phyloP scores from a whole-genome alignment of 2,888 invertebrate species.

The Heliconius aoede region DNA sequence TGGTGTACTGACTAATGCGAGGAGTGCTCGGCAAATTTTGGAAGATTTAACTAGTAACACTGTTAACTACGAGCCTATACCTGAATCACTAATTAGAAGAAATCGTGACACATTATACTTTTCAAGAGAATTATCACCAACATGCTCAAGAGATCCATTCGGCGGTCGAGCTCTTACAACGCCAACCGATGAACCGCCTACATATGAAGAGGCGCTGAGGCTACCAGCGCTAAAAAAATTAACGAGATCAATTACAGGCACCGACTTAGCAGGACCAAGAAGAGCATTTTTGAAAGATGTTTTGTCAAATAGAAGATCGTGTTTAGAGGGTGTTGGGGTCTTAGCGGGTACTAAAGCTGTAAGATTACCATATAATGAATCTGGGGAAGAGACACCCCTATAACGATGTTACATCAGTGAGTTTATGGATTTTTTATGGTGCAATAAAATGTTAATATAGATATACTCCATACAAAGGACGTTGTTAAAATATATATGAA shows the following conservation, averaged over 20 bases:
- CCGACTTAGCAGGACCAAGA: conserved; percentile 78
- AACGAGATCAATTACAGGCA: conserved; percentile 85
- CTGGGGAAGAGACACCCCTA: conserved; percentile 77
- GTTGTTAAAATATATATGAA: conserved; percentile 47
- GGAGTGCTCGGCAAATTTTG: conserved; percentile 75
- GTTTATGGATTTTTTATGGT: conserved; percentile 69
- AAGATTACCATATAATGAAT: conserved; percentile 70
- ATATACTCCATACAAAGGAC: conserved; percentile 44
- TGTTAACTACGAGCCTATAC: conserved; percentile 69
- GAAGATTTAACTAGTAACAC: conserved; percentile 70
- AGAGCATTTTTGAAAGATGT: conserved; percentile 79
- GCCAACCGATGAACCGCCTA: conserved; percentile 84
- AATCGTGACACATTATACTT: conserved; percentile 68
- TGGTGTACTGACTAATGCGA: conserved; percentile 69
- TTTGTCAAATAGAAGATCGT: conserved; percentile 77
- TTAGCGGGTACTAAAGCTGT: conserved; percentile 74
- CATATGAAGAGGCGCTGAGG: conserved; percentile 86
- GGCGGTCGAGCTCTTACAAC: conserved; percentile 83
- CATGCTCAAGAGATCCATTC: conserved; percentile 85
- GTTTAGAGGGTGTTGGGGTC: conserved; percentile 77
- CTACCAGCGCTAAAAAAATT: conserved; percentile 83
- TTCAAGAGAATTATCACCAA: conserved; percentile 75
- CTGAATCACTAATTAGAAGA: conserved; percentile 62
- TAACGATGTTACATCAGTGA: conserved; percentile 63
- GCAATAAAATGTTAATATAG: conserved; percentile 63